Percentiles rank a stretch among this genome's conserved stretches.
phyloP scores from a whole-genome alignment of 2,113 vertebrate genomes.

The Phalacrocorax brasilianus region DNA sequence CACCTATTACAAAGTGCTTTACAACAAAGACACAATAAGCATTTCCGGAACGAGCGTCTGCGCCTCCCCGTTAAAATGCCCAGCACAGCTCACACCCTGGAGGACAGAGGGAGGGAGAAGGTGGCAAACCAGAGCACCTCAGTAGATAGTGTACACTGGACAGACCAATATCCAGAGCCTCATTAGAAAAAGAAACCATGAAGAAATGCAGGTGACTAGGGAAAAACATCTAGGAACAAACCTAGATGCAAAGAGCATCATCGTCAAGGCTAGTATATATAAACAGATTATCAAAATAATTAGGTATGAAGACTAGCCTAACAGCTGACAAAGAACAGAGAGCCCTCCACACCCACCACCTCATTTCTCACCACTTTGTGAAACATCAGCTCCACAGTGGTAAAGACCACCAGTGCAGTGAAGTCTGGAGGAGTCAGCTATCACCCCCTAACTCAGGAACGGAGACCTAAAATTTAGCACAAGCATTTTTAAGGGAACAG shows the following conservation, averaged over 20 bases:
- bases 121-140: not conserved
- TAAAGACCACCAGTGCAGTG: not conserved
- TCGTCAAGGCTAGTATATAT: not conserved
- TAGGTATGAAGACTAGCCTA: not conserved
- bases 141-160: fast-evolving
- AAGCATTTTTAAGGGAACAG: not conserved
- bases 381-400: not conserved
- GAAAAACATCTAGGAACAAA: not conserved
- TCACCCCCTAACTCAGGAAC: not conserved
- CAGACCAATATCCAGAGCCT: not conserved
- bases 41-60: not conserved
- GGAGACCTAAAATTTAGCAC: not conserved
- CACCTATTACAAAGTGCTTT: not conserved
- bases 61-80: not conserved
- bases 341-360: not conserved
- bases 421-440: not conserved
- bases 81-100: not conserved
- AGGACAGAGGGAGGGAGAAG: not conserved
- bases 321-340: not conserved
- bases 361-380: not conserved
- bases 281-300: not conserved
- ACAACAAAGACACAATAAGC: not conserved
- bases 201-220: not conserved
- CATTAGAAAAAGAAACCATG: not conserved
- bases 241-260: not conserved